These are phyloP conservation scores for Pseudopleuronectes americanus DNA, from an alignment of 2,797 vertebrate species.

Conservation along the genomic window DNA sequence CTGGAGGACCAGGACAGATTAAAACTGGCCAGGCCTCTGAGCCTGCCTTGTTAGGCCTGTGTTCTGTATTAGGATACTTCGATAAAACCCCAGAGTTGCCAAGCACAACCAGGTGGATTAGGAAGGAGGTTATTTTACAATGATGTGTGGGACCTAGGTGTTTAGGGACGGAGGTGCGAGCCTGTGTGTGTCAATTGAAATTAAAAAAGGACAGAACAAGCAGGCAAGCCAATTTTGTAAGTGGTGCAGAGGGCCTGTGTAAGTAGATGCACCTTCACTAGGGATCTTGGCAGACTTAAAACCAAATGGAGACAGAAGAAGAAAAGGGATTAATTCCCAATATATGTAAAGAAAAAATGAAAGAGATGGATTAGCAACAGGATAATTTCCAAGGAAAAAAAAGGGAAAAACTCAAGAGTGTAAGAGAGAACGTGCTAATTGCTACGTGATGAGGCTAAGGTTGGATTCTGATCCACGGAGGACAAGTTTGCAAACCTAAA, in stretches of 20 bases:
- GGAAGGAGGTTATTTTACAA: constrained; percentile 66
- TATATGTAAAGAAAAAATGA: constrained; percentile 36
- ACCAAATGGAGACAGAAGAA: constrained; percentile 59
- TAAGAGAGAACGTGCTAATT: constrained; percentile 41
- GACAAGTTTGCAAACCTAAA: neutral
- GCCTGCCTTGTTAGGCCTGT: constrained; percentile 58
- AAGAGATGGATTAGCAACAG: constrained; percentile 65
- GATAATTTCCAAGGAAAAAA: constrained; percentile 55
- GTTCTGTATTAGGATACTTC: constrained; percentile 57
- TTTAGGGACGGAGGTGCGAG: constrained; percentile 34
- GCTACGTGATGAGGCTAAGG: constrained; percentile 11
- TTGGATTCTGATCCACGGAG: neutral
- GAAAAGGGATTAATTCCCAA: constrained; percentile 50
- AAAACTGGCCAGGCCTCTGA: constrained; percentile 69
- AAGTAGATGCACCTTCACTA: constrained; percentile 52
- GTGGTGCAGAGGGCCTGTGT: constrained; percentile 57
- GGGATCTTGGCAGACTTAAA: constrained; percentile 61
- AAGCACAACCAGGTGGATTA: constrained; percentile 76
- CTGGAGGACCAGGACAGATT: constrained; percentile 79
- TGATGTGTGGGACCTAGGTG: constrained; percentile 60
- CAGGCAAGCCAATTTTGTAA: constrained; percentile 59
- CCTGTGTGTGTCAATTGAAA: constrained; percentile 56
- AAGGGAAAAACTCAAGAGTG: constrained; percentile 25
- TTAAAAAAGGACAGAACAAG: constrained; percentile 62
- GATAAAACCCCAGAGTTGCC: constrained; percentile 38